These are phyloP conservation scores for Pterophyllum scalare DNA, from an alignment of 2,113 vertebrate species.

Conservation along the genomic window DNA sequence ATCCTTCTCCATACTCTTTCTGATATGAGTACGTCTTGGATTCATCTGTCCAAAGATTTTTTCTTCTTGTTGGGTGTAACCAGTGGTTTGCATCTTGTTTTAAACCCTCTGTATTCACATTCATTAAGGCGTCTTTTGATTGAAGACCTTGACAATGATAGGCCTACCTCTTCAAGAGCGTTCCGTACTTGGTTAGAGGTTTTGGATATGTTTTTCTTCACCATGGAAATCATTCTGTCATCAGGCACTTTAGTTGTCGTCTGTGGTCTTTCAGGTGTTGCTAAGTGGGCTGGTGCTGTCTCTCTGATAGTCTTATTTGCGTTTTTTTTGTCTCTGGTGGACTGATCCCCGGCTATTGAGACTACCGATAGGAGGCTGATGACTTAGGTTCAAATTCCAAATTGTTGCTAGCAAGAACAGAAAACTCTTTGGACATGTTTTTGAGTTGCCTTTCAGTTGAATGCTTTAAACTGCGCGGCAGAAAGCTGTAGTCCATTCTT, in stretches of 20 bases:
- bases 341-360: too few species aligned
- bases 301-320: not conserved
- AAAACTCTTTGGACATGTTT: not conserved
- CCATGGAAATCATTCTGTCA: not conserved
- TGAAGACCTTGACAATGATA: not conserved
- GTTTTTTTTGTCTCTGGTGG: too few species aligned
- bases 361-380: not conserved
- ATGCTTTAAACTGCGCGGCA: not conserved
- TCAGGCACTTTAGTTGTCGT: too few species aligned
- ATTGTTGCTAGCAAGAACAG: not conserved
- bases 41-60: too few species aligned
- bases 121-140: not conserved
- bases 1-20: not conserved
- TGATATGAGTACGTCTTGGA: not conserved
- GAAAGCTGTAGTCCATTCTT: not conserved
- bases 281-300: not conserved
- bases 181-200: not conserved
- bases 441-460: not conserved
- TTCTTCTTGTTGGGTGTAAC: not conserved
- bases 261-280: too few species aligned
- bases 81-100: not conserved
- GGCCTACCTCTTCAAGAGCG: accelerated
- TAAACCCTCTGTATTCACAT: not conserved
- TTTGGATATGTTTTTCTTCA: not conserved
- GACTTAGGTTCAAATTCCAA: not conserved